Conservation (phyloP, 2,797 vertebrate genomes). For the Alca torda region DNA sequence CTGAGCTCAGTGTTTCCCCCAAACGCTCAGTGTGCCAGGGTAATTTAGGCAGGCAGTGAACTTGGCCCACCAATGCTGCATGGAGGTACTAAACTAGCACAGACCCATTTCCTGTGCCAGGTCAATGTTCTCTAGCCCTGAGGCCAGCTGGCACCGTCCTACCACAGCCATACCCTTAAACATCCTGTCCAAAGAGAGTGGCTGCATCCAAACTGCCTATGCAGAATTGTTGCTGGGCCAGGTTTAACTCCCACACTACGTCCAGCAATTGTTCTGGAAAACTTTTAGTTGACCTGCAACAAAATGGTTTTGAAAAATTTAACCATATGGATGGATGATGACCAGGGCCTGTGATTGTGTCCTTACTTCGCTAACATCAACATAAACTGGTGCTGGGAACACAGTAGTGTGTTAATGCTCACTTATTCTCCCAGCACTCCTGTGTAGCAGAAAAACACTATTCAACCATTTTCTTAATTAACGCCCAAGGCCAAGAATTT, state of each 20-base stretch:
- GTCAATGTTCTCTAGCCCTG: background rate
- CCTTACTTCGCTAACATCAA: background rate
- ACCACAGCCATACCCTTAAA: background rate
- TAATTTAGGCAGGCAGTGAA: background rate
- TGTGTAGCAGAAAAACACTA: background rate
- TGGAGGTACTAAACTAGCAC: background rate
- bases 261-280: conserved; percentile 11
- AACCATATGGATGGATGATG: background rate
- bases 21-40: background rate
- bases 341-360: background rate
- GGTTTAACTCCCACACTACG: background rate
- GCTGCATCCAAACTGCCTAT: conserved; percentile 9
- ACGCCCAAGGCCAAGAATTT: background rate
- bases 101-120: background rate
- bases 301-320: background rate
- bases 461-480: background rate
- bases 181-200: background rate
- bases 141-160: background rate
- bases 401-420: background rate
- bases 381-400: background rate
- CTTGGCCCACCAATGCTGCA: background rate
- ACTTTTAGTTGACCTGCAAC: background rate
- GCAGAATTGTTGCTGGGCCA: background rate
- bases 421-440: background rate
- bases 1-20: background rate